Percentiles rank a stretch among this genome's conserved stretches.
Conservation (phyloP, 2,113 vertebrate genomes). For the Donacobius atricapilla region DNA sequence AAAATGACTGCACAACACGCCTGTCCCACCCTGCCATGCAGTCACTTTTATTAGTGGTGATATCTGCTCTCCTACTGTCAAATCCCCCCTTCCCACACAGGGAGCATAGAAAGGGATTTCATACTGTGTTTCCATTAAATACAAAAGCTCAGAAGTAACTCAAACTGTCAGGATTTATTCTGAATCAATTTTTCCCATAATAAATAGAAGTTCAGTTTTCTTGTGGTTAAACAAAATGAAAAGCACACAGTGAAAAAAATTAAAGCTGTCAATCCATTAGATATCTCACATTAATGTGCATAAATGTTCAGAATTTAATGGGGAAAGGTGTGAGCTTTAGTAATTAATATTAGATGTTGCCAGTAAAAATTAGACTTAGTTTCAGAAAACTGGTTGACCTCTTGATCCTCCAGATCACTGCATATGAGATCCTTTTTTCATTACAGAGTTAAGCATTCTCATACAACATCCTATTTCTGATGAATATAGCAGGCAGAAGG, state of each 20-base stretch:
- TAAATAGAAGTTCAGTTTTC: conserved; percentile 13
- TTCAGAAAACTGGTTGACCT: conserved; percentile 57
- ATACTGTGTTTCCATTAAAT: background rate
- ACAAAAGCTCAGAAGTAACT: conserved; percentile 31
- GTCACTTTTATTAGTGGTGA: background rate
- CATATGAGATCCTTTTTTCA: conserved; percentile 31
- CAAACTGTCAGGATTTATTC: conserved; percentile 36
- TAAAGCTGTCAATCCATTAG: conserved; percentile 48
- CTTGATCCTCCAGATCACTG: conserved; percentile 22
- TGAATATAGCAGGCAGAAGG: conserved; percentile 14
- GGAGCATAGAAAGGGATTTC: background rate
- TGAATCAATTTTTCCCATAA: background rate
- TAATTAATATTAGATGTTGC: conserved; percentile 65
- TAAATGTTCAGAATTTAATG: conserved; percentile 44
- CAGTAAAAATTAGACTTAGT: conserved; percentile 53
- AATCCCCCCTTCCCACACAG: background rate
- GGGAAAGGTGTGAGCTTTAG: conserved; percentile 32
- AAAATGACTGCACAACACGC: background rate
- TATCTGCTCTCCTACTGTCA: background rate
- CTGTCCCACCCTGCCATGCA: background rate
- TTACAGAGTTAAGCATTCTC: background rate
- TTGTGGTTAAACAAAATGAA: conserved; percentile 48
- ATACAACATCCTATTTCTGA: conserved; percentile 1
- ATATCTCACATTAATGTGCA: conserved; percentile 46
- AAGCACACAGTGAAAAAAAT: conserved; percentile 18